A percentile compares a stretch with the other conserved stretches of the same genome.
phyloP scores from a whole-genome alignment of 2,888 invertebrate genomes.

The Luperina nickerlii region DNA sequence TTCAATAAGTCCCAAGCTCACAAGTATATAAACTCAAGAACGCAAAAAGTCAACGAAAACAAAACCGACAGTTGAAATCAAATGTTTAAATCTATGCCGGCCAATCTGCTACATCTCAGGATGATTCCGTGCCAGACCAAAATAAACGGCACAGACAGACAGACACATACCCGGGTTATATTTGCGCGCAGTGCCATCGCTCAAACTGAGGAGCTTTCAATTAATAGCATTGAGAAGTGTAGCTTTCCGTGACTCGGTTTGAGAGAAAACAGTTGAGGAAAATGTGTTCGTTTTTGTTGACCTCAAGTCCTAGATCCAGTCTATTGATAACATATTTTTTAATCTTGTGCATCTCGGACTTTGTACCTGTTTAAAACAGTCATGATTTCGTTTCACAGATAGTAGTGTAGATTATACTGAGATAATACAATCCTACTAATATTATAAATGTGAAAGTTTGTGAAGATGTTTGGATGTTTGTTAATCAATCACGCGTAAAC shows the following conservation, averaged over 20 bases:
- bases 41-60: slow-evolving; percentile 54
- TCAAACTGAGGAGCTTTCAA: slow-evolving; percentile 57
- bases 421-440: no score
- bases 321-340: not conserved
- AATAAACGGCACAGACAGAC: slow-evolving; percentile 70
- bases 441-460: no score
- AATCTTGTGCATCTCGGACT: not conserved
- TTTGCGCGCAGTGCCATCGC: slow-evolving; percentile 62
- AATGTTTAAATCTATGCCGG: slow-evolving; percentile 59
- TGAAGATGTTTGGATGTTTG: no score
- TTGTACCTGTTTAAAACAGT: no score
- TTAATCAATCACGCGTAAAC: no score
- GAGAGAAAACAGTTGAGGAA: slow-evolving; percentile 17
- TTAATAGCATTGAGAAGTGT: slow-evolving; percentile 50
- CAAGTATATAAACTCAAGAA: slow-evolving; percentile 26
- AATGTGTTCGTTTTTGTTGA: slow-evolving; percentile 3
- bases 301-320: slow-evolving; percentile 14
- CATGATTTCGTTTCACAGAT: no score
- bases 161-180: slow-evolving; percentile 61
- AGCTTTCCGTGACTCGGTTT: not conserved
- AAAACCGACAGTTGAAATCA: slow-evolving; percentile 48
- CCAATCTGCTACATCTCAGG: slow-evolving; percentile 64
- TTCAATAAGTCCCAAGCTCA: slow-evolving; percentile 26
- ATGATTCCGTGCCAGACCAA: slow-evolving; percentile 68
- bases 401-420: no score